These are phyloP conservation scores for Phalacrocorax pelagicus DNA, from an alignment of 2,113 vertebrate species.

Conservation along the genomic window DNA sequence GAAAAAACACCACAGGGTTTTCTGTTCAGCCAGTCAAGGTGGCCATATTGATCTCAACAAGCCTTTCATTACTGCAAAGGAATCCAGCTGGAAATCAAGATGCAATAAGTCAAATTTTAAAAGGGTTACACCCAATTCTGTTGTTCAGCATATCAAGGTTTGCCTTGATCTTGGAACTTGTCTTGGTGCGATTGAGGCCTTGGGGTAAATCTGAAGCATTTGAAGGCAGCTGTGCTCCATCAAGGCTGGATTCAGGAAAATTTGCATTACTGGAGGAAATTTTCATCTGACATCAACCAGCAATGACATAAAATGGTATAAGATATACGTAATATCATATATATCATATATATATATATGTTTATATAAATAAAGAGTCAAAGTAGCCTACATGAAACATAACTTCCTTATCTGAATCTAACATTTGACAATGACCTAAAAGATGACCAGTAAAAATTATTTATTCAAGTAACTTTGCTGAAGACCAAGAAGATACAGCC, in stretches of 20 bases:
- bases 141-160: neutral
- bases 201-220: neutral
- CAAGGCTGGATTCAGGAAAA: neutral
- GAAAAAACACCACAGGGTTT: neutral
- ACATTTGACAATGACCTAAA: neutral
- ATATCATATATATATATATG: neutral
- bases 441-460: neutral
- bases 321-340: neutral
- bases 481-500: neutral
- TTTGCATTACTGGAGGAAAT: neutral
- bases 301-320: neutral
- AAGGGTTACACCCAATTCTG: neutral
- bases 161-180: neutral
- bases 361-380: neutral
- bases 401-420: neutral
- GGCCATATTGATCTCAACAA: neutral
- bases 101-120: neutral
- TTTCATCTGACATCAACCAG: neutral
- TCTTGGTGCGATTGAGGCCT: neutral
- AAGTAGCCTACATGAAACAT: neutral
- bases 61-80: neutral
- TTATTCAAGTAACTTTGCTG: neutral
- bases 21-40: neutral
- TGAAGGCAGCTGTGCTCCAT: neutral
- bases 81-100: neutral